Evolutionary conservation across 1,140 invertebrate genomes (phyloP).

Genomic region (Drosophila aff.): DNA sequence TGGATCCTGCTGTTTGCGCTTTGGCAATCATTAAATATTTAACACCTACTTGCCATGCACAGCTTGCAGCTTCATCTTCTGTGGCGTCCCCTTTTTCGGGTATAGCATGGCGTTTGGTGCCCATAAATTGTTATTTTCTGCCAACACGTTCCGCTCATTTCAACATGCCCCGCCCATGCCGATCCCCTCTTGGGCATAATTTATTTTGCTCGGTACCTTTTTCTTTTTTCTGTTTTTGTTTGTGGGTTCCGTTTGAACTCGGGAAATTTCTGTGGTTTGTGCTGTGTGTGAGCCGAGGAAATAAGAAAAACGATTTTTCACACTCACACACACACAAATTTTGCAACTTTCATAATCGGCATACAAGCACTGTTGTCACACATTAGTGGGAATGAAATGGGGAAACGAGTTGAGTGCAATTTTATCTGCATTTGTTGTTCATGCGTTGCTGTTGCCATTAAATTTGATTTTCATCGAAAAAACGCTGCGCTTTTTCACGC

Average conservation of each 20-base stretch:
- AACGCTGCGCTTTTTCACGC: slow-evolving; percentile 10
- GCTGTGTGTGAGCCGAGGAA: not conserved
- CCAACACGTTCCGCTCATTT: slow-evolving; percentile 53
- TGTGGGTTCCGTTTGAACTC: slow-evolving; percentile 18
- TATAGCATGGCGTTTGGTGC: not conserved
- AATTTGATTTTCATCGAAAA: slow-evolving; percentile 33
- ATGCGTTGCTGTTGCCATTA: slow-evolving; percentile 16
- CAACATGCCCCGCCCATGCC: slow-evolving; percentile 23
- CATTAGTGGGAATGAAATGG: slow-evolving; percentile 7
- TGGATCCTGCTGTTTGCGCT: slow-evolving; percentile 46
- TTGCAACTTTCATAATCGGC: slow-evolving; percentile 26
- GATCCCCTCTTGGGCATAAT: slow-evolving; percentile 32
- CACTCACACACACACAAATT: slow-evolving; percentile 2
- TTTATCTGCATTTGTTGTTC: slow-evolving; percentile 19
- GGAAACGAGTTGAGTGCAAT: slow-evolving; percentile 25
- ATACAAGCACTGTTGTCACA: slow-evolving; percentile 8
- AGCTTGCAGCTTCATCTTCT: slow-evolving; percentile 35
- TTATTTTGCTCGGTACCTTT: slow-evolving; percentile 24
- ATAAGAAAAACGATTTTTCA: slow-evolving; percentile 29
- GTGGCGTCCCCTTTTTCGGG: not conserved
- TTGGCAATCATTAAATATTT: slow-evolving; percentile 75
- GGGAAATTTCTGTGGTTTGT: slow-evolving; percentile 6
- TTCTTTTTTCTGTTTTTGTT: not conserved
- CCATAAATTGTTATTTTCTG: slow-evolving; percentile 59
- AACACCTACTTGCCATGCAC: slow-evolving; percentile 66